Evolutionary conservation across 2,888 invertebrate species (phyloP).

Genomic region (Bombylius major): DNA sequence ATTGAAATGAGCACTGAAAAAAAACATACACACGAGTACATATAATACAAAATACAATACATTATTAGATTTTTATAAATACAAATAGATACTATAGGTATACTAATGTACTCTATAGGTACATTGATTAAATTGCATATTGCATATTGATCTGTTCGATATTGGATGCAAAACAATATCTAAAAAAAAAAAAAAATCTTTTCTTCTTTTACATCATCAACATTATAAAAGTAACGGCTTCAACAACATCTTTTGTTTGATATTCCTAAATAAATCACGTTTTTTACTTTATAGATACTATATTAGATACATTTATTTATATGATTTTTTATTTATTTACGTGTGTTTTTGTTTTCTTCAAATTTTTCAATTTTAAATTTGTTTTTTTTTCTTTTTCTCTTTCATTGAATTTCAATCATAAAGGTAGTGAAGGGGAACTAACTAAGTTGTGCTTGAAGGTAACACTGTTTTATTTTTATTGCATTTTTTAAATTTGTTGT

Average conservation of each 20-base stretch:
- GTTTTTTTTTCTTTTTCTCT: too few species aligned
- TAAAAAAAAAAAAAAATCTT: too few species aligned
- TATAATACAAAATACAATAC: not conserved
- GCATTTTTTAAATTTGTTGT: not conserved
- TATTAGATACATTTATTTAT: not conserved
- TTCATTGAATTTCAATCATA: not conserved
- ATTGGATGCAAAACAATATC: too few species aligned
- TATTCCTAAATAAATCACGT: too few species aligned
- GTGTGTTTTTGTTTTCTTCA: not conserved
- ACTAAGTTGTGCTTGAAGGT: not conserved
- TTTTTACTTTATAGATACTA: too few species aligned
- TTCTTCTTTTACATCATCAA: too few species aligned
- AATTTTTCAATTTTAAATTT: not conserved
- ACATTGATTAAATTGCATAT: too few species aligned
- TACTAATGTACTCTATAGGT: too few species aligned
- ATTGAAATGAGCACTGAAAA: slow-evolving; percentile 61
- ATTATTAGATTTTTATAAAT: not conserved
- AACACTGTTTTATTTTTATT: not conserved
- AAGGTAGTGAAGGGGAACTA: not conserved
- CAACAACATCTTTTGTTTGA: too few species aligned
- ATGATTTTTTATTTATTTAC: not conserved
- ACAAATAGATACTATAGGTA: not conserved
- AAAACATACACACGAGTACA: too few species aligned
- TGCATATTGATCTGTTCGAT: too few species aligned
- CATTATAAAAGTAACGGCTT: too few species aligned